These are phyloP conservation scores for Thalassophryne amazonica DNA, from an alignment of 2,797 vertebrate genomes.

Conservation along the genomic window DNA sequence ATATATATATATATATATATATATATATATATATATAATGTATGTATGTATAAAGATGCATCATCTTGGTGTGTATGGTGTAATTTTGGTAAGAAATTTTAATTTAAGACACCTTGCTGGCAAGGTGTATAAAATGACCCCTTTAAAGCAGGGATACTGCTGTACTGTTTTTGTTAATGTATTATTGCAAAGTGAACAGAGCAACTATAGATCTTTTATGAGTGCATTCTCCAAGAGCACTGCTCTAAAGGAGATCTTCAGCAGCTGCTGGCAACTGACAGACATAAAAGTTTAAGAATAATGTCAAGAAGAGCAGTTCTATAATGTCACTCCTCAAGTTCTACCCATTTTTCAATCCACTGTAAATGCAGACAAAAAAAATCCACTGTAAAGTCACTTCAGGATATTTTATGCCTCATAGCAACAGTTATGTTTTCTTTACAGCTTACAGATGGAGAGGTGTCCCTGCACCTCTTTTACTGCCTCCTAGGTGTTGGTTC, in stretches of 20 bases:
- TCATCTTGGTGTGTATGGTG: no score
- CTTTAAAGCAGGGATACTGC: constrained; percentile 50
- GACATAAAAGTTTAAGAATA: constrained; percentile 5
- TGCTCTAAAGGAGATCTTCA: constrained; percentile 50
- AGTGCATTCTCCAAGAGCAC: constrained; percentile 62
- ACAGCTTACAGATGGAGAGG: constrained; percentile 42
- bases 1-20: no score
- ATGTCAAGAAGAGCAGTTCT: constrained; percentile 33
- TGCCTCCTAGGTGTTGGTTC: constrained; percentile 21
- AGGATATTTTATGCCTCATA: neutral
- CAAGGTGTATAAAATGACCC: no score
- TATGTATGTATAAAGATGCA: no score
- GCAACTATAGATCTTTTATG: constrained; percentile 24
- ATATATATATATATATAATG: no score
- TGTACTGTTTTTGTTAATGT: constrained; percentile 46
- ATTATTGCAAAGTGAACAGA: constrained; percentile 66
- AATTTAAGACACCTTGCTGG: no score
- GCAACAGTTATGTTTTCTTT: neutral
- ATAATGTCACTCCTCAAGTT: constrained; percentile 24
- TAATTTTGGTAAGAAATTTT: no score
- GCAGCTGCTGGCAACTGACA: constrained; percentile 17
- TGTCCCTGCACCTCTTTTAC: constrained; percentile 65
- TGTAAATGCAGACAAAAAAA: constrained; percentile 8
- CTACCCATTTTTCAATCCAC: constrained; percentile 19
- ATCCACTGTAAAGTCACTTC: neutral